Percentiles rank a stretch among this genome's conserved stretches.
phyloP scores from a whole-genome alignment of 2,888 invertebrate genomes.

The Melikaiella ostensackeni region DNA sequence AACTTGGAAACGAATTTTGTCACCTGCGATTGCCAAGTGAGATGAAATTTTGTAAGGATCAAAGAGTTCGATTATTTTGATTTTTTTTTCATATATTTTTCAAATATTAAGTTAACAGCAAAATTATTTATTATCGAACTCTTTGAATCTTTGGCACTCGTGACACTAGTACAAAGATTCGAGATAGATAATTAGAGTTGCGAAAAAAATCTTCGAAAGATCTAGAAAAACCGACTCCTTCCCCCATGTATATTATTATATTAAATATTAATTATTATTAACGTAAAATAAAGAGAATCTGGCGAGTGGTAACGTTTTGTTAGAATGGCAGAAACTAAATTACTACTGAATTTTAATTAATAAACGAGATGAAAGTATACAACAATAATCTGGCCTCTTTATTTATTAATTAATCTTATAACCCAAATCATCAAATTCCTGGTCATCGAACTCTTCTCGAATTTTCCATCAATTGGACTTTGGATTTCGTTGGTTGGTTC shows the following conservation, averaged over 20 bases:
- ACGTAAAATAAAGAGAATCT: constrained; percentile 69
- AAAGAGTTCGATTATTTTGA: constrained; percentile 14
- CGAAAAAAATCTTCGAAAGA: constrained; percentile 50
- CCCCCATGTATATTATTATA: constrained; percentile 74
- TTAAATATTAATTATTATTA: constrained; percentile 75
- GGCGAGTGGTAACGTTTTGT: constrained; percentile 75
- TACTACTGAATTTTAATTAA: constrained; percentile 77
- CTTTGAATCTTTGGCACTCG: constrained; percentile 25
- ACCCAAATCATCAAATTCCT: constrained; percentile 2
- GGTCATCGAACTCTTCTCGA: constrained; percentile 8
- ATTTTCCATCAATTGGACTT: constrained; percentile 4
- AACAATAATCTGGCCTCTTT: constrained; percentile 61
- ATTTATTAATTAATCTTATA: constrained; percentile 47
- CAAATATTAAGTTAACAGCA: neutral
- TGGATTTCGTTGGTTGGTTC: neutral
- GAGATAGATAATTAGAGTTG: constrained; percentile 44
- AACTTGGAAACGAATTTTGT: constrained; percentile 5
- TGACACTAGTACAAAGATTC: constrained; percentile 24
- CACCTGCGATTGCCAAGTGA: constrained; percentile 6
- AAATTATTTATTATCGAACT: constrained; percentile 18
- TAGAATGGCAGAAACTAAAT: constrained; percentile 77
- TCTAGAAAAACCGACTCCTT: constrained; percentile 57
- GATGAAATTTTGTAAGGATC: constrained; percentile 10
- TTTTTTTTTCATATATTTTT: too few species aligned
- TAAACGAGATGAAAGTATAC: constrained; percentile 78